Conservation (phyloP, 2,113 vertebrate genomes). For the Myotis davidii region DNA sequence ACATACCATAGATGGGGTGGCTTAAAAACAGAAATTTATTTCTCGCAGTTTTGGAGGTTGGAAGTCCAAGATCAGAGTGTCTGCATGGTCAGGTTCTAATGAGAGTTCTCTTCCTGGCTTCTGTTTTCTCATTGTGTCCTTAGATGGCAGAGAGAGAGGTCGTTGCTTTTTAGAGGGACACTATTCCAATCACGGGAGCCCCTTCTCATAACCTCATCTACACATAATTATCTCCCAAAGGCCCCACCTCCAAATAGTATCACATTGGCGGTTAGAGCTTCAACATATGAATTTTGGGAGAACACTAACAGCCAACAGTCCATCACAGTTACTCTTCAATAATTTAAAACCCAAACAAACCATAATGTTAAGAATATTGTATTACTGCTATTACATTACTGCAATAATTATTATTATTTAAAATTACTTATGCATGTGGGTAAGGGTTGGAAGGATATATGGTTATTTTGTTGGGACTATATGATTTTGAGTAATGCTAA, state of each 20-base stretch:
- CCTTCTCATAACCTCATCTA: background rate
- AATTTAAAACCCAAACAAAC: background rate
- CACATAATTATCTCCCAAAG: background rate
- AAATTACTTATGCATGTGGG: background rate
- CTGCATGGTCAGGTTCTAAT: background rate
- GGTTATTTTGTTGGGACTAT: background rate
- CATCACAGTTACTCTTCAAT: background rate
- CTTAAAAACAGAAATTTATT: background rate
- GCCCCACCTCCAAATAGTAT: background rate
- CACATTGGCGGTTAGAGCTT: background rate
- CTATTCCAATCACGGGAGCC: background rate
- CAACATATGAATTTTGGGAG: background rate
- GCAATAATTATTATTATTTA: slow-evolving; percentile 6
- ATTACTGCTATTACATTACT: background rate
- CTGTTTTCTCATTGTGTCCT: background rate
- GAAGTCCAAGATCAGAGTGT: background rate
- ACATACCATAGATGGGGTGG: background rate
- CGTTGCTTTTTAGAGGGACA: background rate
- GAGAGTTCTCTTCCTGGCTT: background rate
- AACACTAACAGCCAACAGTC: background rate
- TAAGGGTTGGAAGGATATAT: background rate
- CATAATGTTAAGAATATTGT: background rate
- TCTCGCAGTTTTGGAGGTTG: background rate
- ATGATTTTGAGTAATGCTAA: background rate
- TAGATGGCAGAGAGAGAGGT: background rate